Percentiles rank a stretch among this genome's conserved stretches.
Evolutionary conservation across 2,113 vertebrate genomes (phyloP).

Genomic region (Ctenodactylus gundi): DNA sequence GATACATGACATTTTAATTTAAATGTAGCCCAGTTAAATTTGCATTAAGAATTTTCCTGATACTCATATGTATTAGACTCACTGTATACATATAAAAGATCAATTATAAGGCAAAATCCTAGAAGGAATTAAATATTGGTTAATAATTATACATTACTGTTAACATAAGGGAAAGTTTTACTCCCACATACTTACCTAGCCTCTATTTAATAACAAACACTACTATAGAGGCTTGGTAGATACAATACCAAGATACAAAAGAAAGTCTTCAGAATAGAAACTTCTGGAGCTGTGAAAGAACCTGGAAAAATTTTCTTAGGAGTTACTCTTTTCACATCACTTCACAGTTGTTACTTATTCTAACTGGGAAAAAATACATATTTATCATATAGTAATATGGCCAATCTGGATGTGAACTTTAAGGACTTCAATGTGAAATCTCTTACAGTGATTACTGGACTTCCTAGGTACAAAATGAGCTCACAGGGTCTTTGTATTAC

Average conservation of each 20-base stretch:
- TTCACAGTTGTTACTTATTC: background rate
- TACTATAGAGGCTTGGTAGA: background rate
- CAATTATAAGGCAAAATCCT: background rate
- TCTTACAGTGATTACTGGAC: background rate
- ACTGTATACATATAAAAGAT: background rate
- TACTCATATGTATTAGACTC: background rate
- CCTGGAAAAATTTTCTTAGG: background rate
- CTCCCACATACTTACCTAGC: background rate
- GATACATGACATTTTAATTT: background rate
- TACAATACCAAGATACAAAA: background rate
- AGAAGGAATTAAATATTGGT: background rate
- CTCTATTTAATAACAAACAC: background rate
- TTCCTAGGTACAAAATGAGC: background rate
- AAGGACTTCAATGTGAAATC: background rate
- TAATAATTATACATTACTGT: background rate
- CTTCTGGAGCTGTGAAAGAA: background rate
- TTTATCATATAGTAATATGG: background rate
- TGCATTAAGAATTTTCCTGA: background rate
- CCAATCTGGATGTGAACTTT: background rate
- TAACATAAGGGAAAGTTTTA: background rate
- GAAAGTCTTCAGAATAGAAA: background rate
- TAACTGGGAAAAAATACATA: background rate
- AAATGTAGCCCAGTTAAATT: background rate
- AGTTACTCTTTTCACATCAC: background rate
- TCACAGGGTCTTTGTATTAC: background rate